phyloP scores from a whole-genome alignment of 2,888 invertebrate species.

The Nymphalis c-album region DNA sequence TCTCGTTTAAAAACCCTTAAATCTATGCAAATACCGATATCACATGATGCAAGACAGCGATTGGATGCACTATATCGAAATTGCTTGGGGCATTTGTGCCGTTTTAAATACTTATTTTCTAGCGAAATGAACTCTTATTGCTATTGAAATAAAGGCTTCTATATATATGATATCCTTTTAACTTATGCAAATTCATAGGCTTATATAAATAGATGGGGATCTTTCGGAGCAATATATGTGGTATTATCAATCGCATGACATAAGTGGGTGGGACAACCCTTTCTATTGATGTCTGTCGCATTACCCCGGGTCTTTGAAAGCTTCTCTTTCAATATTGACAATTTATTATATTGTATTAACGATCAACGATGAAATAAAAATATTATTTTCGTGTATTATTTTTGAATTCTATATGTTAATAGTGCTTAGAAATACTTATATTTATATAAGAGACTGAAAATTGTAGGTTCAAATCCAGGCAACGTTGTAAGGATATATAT shows the following conservation, averaged over 20 bases:
- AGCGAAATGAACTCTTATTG: slow-evolving; percentile 45
- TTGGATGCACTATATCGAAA: slow-evolving; percentile 40
- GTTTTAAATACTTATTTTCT: slow-evolving; percentile 29
- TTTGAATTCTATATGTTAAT: neutral
- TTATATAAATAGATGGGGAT: slow-evolving; percentile 53
- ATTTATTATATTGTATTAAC: slow-evolving; percentile 14
- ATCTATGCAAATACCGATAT: slow-evolving; percentile 40
- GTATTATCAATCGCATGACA: slow-evolving; percentile 69
- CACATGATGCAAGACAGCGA: slow-evolving; percentile 40
- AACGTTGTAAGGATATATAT: no score
- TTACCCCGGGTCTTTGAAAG: slow-evolving; percentile 31
- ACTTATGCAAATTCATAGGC: slow-evolving; percentile 47
- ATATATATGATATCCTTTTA: slow-evolving; percentile 37
- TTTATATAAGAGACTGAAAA: no score
- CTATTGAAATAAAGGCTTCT: slow-evolving; percentile 44
- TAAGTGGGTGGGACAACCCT: slow-evolving; percentile 64
- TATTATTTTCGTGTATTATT: no score
- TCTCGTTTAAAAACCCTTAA: slow-evolving; percentile 26
- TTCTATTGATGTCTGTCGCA: slow-evolving; percentile 64
- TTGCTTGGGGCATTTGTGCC: slow-evolving; percentile 37
- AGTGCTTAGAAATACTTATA: neutral
- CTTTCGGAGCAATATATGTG: slow-evolving; percentile 66
- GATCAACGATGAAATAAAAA: slow-evolving; percentile 1
- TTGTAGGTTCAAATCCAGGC: no score
- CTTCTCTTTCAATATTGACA: slow-evolving; percentile 9